Percentiles rank a stretch among this genome's conserved stretches.
Evolutionary conservation across 2,888 invertebrate species (phyloP).

Genomic region (Limenitis camilla): DNA sequence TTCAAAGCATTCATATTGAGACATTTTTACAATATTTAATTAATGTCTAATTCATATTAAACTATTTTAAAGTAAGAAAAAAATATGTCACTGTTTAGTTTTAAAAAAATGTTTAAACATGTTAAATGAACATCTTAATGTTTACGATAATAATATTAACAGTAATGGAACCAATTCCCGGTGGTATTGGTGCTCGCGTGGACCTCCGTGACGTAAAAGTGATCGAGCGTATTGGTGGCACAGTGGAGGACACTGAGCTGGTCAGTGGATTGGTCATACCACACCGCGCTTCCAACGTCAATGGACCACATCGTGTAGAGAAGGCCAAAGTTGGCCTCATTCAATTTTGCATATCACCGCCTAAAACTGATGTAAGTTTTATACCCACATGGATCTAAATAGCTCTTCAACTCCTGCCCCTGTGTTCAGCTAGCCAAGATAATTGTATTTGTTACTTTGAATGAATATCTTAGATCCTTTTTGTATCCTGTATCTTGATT

Average conservation of each 20-base stretch:
- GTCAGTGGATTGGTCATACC: conserved; percentile 97
- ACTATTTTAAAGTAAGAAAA: too few species aligned
- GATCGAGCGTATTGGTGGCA: conserved; percentile 97
- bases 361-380: conserved; percentile 93
- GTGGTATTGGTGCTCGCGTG: conserved; percentile 79
- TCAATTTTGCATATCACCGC: conserved; percentile 99
- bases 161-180: conserved; percentile 71
- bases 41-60: too few species aligned
- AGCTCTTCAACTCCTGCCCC: too few species aligned
- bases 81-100: too few species aligned
- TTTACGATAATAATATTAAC: conserved; percentile 25
- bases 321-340: conserved; percentile 99
- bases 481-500: too few species aligned
- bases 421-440: too few species aligned
- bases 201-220: conserved; percentile 97
- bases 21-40: too few species aligned
- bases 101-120: neutral
- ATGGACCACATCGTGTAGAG: conserved; percentile 94
- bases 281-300: conserved; percentile 89
- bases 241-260: conserved; percentile 97
- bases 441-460: too few species aligned
- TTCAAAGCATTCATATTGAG: too few species aligned
- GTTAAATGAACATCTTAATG: neutral
- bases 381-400: too few species aligned
- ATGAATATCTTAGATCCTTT: too few species aligned